Conservation (phyloP, 2,797 vertebrate genomes). For the Oreochromis mossambicus region DNA sequence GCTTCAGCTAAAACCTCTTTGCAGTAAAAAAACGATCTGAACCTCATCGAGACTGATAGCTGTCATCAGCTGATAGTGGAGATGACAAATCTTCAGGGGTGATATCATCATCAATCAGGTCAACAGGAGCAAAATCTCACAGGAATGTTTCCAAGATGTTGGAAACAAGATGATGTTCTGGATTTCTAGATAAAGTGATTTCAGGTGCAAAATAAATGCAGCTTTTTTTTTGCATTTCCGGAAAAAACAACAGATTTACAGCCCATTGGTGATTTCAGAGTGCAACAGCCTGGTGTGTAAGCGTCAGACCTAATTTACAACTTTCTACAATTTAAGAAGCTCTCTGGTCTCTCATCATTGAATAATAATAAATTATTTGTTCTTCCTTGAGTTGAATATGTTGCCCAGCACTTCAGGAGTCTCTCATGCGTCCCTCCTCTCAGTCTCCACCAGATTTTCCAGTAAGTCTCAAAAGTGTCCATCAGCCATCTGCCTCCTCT, state of each 20-base stretch:
- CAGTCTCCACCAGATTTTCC: not conserved
- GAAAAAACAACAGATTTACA: no score
- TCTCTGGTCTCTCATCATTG: not conserved
- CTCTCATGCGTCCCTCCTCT: not conserved
- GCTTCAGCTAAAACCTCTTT: not conserved
- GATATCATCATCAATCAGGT: not conserved
- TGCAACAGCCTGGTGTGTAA: not conserved
- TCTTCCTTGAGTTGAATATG: not conserved
- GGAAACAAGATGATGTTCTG: no score
- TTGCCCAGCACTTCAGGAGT: not conserved
- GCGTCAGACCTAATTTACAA: not conserved
- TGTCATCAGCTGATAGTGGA: not conserved
- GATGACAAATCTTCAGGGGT: not conserved
- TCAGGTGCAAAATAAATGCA: no score
- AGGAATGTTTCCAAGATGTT: not conserved
- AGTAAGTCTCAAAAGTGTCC: not conserved
- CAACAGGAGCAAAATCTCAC: not conserved
- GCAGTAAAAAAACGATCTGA: not conserved
- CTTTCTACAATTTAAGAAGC: not conserved
- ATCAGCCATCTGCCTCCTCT: not conserved
- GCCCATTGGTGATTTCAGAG: not conserved
- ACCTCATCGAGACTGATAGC: not conserved
- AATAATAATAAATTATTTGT: not conserved
- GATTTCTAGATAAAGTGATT: no score
- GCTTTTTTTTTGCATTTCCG: no score